Base-by-base conservation (phyloP, 2,888 invertebrate genomes). In the Drosophila kanekoi region DNA sequence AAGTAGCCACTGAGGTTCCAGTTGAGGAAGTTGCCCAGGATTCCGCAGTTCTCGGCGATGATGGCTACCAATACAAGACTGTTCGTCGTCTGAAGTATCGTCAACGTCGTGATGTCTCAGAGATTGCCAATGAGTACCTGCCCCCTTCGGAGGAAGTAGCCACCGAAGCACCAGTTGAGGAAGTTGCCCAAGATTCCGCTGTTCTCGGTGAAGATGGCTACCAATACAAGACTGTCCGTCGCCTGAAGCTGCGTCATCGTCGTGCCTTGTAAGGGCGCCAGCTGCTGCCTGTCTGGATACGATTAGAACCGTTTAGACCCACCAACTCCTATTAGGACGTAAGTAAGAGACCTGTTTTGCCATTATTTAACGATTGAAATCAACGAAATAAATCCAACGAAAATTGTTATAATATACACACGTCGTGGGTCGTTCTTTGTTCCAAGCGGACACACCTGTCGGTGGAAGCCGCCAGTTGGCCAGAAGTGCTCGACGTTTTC, bases 351-450 rank as follows among this genome's bases (percentile, higher is more conserved):
- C 60, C 61, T 79, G 48, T 71, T 69, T 89, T 74, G 77, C 81
- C 81, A 87, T 85, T 87, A 84, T 87, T 89, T 74, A 79, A 69
- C 79, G 77, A 87, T 84, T 69, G 87, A 87, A 89, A 79, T 87
- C 85, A 73, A 77, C 79, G 72, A 86, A 84, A 89, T 86, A 84
- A 85, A 86, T 81, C 72, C 87, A 76, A 77, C 69, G 47, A 72
- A 87, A 87, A 81, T 83, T 86, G 89, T 85, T 85, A 83, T 74
- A 73, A 69, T 77, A 74, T 74, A 81, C 72, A 73, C 68, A 61
- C 48, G 48, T 58, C 54, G 48, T 63, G 51, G 65, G 63, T 48
- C 49, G 73, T 72, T 60, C 57, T 63, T 65, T 76, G 65, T 67
- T 69, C 62, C 45, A 56, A 63, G 63, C 49, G 51, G 38, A 45